Evolutionary conservation across 2,113 vertebrate species (phyloP).

Genomic region (Passer domesticus): DNA sequence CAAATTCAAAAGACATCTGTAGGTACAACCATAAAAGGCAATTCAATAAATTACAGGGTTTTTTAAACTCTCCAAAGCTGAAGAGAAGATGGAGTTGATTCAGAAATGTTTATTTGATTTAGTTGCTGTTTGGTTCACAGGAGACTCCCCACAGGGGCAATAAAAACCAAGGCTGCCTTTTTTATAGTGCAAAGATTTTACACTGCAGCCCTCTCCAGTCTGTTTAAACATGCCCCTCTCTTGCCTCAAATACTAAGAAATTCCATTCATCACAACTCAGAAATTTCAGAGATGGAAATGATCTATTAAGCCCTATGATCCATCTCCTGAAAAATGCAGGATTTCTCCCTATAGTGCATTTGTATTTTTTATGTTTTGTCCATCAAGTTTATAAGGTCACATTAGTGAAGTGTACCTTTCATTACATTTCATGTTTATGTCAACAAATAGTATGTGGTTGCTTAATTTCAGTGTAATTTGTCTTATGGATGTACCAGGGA

Average conservation of each 20-base stretch:
- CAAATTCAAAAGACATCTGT: conserved; percentile 48
- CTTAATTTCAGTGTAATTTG: not conserved
- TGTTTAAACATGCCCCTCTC: conserved; percentile 34
- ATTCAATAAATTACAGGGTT: not conserved
- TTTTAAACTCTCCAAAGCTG: conserved; percentile 21
- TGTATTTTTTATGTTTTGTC: not conserved
- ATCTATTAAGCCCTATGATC: conserved; percentile 17
- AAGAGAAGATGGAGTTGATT: conserved; percentile 53
- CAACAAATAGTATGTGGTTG: not conserved
- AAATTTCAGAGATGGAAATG: conserved; percentile 45
- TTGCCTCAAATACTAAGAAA: conserved; percentile 56
- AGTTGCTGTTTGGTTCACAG: conserved; percentile 51
- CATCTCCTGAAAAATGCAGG: not conserved
- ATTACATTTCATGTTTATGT: not conserved
- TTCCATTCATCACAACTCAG: conserved; percentile 54
- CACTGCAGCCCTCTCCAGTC: not conserved
- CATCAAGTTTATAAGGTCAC: conserved; percentile 4
- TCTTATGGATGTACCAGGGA: not conserved
- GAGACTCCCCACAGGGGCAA: conserved; percentile 31
- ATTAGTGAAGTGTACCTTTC: not conserved
- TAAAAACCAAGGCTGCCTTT: conserved; percentile 57
- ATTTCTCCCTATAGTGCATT: not conserved
- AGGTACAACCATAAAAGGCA: conserved; percentile 12
- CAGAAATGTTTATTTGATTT: conserved; percentile 64
- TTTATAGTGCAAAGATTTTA: conserved; percentile 57